phyloP scores from a whole-genome alignment of 2,888 invertebrate species.

The Euspilapteryx auroguttella region DNA sequence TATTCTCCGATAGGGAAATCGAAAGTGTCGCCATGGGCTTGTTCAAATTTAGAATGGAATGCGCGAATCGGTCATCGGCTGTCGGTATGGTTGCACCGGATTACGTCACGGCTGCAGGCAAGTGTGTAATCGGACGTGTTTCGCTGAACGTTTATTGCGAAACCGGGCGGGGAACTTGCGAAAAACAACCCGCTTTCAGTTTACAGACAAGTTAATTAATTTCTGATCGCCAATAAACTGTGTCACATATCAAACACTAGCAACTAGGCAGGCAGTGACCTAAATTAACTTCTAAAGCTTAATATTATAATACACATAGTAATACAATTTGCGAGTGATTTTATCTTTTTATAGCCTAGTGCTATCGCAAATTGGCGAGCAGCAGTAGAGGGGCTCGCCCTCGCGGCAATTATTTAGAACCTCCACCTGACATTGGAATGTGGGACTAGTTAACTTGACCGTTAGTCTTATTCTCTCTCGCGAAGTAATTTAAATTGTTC shows the following conservation, averaged over 20 bases:
- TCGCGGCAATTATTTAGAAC: not conserved
- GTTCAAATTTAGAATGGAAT: conserved; percentile 19
- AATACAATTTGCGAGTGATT: too few species aligned
- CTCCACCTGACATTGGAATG: too few species aligned
- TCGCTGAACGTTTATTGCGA: conserved; percentile 15
- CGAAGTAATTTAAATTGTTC: too few species aligned
- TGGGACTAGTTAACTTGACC: too few species aligned
- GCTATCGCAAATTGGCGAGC: conserved; percentile 1
- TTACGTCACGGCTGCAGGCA: conserved; percentile 8
- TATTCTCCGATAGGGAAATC: conserved; percentile 22
- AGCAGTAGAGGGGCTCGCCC: conserved; percentile 1
- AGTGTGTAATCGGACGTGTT: conserved; percentile 11
- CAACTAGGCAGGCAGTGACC: too few species aligned
- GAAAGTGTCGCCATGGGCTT: conserved; percentile 26
- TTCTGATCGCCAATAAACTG: too few species aligned
- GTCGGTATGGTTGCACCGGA: conserved; percentile 5
- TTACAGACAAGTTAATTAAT: not conserved
- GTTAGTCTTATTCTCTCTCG: too few species aligned
- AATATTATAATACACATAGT: too few species aligned
- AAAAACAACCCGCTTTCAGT: conserved; percentile 13
- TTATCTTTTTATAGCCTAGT: too few species aligned
- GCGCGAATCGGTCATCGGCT: conserved; percentile 11
- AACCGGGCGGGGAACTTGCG: conserved; percentile 18
- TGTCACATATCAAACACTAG: too few species aligned
- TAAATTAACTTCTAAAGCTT: too few species aligned